phyloP scores from a whole-genome alignment of 2,888 invertebrate genomes.

The Nymphalis c-album region DNA sequence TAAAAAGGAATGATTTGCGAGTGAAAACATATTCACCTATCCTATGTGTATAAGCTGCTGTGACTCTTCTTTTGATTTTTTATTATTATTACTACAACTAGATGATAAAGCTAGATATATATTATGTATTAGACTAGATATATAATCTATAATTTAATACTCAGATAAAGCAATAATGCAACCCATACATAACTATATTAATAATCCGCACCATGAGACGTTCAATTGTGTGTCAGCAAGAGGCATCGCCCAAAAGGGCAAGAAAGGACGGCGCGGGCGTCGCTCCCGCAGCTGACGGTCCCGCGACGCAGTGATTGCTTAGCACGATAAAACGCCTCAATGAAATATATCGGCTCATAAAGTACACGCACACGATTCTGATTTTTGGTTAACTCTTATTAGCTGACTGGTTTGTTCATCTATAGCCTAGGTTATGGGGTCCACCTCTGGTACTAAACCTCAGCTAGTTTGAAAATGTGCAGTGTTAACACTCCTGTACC shows the following conservation, averaged over 20 bases:
- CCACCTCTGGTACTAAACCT: too few species aligned
- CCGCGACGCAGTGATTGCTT: constrained; percentile 48
- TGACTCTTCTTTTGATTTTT: too few species aligned
- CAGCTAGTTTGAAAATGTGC: too few species aligned
- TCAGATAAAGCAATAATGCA: constrained; percentile 8
- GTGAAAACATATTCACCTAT: too few species aligned
- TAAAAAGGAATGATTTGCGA: too few species aligned
- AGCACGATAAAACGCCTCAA: constrained; percentile 46
- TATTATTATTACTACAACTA: too few species aligned
- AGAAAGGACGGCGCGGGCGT: constrained; percentile 67
- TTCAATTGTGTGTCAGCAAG: constrained; percentile 44
- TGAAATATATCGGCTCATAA: constrained; percentile 47
- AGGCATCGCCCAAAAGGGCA: constrained; percentile 63
- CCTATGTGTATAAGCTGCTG: too few species aligned
- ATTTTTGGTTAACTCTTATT: constrained; percentile 12
- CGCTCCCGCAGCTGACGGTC: constrained; percentile 55
- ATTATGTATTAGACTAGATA: too few species aligned
- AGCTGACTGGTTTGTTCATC: too few species aligned
- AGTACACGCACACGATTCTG: constrained; percentile 31
- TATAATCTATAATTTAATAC: not conserved
- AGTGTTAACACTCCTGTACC: too few species aligned
- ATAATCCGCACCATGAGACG: constrained; percentile 33
- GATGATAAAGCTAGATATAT: too few species aligned
- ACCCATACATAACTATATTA: constrained; percentile 13
- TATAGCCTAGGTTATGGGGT: too few species aligned